These are phyloP conservation scores for Myiotriccus ornatus DNA, from an alignment of 2,797 vertebrate species.

Conservation along the genomic window DNA sequence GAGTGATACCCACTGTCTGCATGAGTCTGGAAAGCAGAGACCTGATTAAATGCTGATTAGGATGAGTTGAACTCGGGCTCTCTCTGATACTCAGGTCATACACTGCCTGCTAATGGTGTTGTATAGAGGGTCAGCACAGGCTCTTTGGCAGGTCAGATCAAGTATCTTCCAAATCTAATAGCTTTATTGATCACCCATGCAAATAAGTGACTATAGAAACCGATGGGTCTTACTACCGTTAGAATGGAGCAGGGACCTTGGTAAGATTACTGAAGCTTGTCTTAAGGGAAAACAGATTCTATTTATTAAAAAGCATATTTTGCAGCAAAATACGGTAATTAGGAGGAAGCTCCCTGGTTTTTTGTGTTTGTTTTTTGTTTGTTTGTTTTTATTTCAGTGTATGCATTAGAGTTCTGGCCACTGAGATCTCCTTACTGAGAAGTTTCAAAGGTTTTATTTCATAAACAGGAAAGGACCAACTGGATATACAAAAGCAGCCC, in stretches of 20 bases:
- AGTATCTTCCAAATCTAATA: not conserved
- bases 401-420: not conserved
- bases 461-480: not conserved
- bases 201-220: not conserved
- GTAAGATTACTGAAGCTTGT: not conserved
- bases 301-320: not conserved
- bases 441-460: not conserved
- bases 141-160: not conserved
- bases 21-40: not conserved
- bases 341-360: not conserved
- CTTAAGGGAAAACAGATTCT: not conserved
- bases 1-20: not conserved
- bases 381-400: not conserved
- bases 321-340: not conserved
- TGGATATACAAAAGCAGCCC: not conserved
- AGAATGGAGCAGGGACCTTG: not conserved
- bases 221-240: not conserved
- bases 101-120: accelerated
- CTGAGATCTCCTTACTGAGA: not conserved
- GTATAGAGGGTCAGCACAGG: not conserved
- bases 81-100: not conserved
- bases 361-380: no score
- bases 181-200: not conserved
- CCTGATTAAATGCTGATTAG: not conserved
- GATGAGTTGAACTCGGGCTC: not conserved